Conservation (phyloP, 2,888 invertebrate species). For the Tryphoninae sp. region DNA sequence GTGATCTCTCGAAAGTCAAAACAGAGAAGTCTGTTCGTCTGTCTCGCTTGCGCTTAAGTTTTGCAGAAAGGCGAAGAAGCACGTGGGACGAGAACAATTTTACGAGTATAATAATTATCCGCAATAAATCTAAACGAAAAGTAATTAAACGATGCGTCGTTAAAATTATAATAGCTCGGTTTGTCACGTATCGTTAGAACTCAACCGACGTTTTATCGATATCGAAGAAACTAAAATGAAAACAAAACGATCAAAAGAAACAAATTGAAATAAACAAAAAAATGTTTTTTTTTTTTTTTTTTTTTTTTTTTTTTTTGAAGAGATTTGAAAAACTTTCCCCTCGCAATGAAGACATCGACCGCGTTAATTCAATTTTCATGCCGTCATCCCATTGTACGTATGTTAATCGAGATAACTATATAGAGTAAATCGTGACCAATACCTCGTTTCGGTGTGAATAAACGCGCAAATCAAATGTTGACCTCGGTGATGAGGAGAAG, state of each 20-base stretch:
- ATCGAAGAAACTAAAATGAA: background rate
- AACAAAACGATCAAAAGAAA: background rate
- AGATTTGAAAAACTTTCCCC: slow-evolving; percentile 35
- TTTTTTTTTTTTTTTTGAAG: background rate
- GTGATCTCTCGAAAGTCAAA: slow-evolving; percentile 51
- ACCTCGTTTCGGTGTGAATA: slow-evolving; percentile 49
- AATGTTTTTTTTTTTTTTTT: background rate
- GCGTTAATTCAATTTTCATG: slow-evolving; percentile 49
- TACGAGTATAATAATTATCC: slow-evolving; percentile 1
- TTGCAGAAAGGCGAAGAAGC: slow-evolving; percentile 2
- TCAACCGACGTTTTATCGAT: too few relatives aligned
- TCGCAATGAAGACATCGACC: slow-evolving; percentile 39
- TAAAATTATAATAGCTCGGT: too few relatives aligned
- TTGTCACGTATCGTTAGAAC: too few relatives aligned
- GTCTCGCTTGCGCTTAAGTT: slow-evolving; percentile 27
- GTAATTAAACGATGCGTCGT: too few relatives aligned
- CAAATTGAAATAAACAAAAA: background rate
- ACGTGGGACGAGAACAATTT: slow-evolving; percentile 50
- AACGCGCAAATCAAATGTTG: slow-evolving; percentile 58
- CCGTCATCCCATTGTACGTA: slow-evolving; percentile 2
- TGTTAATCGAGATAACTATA: slow-evolving; percentile 38
- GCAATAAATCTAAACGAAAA: too few relatives aligned
- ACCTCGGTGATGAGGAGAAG: slow-evolving; percentile 55
- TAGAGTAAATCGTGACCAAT: slow-evolving; percentile 48
- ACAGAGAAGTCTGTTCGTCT: slow-evolving; percentile 29